Conservation (phyloP, 2,797 vertebrate species). For the Hozukius guyotensis region DNA sequence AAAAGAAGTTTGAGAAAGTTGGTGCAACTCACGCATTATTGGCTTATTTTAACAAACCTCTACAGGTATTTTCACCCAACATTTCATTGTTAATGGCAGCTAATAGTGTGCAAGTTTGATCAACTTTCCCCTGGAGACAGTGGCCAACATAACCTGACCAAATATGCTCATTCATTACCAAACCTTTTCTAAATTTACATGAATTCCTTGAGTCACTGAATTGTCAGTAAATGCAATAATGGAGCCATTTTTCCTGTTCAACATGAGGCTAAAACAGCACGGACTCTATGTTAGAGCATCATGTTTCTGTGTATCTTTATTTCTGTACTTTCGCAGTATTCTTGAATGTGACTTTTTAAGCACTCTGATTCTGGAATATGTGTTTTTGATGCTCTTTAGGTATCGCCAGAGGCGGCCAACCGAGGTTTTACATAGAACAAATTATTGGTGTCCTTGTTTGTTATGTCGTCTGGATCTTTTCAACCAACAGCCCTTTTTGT, state of each 20-base stretch:
- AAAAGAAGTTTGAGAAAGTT: not conserved
- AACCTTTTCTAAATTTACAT: conserved; percentile 35
- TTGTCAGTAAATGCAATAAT: conserved; percentile 40
- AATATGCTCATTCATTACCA: conserved; percentile 16
- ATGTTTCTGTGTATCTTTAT: conserved; percentile 25
- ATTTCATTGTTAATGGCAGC: conserved; percentile 36
- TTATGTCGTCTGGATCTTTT: conserved; percentile 39
- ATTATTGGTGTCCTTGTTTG: conserved; percentile 26
- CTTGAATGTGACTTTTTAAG: conserved; percentile 52
- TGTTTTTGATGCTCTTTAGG: conserved; percentile 37
- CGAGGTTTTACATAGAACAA: conserved; percentile 53
- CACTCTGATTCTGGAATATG: conserved; percentile 54
- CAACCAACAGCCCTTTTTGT: conserved; percentile 15
- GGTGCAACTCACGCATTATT: conserved; percentile 12
- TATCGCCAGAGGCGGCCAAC: not conserved
- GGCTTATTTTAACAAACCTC: not conserved
- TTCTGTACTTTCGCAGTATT: conserved; percentile 29
- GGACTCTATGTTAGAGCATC: conserved; percentile 40
- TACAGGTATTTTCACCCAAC: conserved; percentile 22
- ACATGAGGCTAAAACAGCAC: conserved; percentile 39
- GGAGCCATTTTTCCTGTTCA: conserved; percentile 34
- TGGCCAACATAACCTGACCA: conserved; percentile 29
- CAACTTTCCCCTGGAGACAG: conserved; percentile 15
- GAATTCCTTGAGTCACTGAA: conserved; percentile 38
- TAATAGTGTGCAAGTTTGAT: conserved; percentile 27